A percentile compares a stretch with the other conserved stretches of the same genome.
Evolutionary conservation across 2,797 vertebrate genomes (phyloP).

Genomic region (Arctocebus calabarensis): DNA sequence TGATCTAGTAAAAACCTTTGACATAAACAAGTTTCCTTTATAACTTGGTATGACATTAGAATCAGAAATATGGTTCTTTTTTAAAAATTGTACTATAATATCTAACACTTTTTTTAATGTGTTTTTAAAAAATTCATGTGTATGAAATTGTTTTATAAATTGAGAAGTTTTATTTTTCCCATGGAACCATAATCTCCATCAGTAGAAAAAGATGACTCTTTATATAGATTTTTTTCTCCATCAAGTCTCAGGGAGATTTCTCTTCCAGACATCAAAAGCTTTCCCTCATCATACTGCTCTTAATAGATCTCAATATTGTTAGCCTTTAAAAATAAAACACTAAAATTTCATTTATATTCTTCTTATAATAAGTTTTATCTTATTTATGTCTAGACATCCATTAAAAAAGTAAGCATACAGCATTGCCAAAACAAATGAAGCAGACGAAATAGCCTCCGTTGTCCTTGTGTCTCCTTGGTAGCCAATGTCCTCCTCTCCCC

Average conservation of each 20-base stretch:
- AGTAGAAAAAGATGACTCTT: not conserved
- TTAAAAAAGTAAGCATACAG: not conserved
- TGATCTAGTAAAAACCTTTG: not conserved
- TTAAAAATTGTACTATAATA: not conserved
- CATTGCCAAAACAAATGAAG: conserved; percentile 3
- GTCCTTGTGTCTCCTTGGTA: conserved; percentile 43
- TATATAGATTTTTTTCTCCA: not conserved
- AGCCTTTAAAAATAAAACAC: conserved; percentile 54
- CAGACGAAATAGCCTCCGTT: conserved; percentile 13
- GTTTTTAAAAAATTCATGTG: not conserved
- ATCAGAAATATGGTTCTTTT: conserved; percentile 14
- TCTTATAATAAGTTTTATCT: conserved; percentile 59
- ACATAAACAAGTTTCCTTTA: not conserved
- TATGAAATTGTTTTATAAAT: conserved; percentile 14
- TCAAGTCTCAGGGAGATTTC: not conserved
- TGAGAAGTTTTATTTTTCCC: not conserved
- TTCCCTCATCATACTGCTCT: not conserved
- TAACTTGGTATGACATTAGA: not conserved
- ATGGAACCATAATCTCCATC: not conserved
- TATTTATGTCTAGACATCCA: conserved; percentile 66
- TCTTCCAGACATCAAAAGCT: conserved; percentile 34
- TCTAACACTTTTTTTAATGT: not conserved
- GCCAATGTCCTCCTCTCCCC: conserved; percentile 15
- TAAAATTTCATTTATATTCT: conserved; percentile 14
- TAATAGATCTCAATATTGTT: conserved; percentile 48